These are phyloP conservation scores for Butorides virescens DNA, from an alignment of 2,113 vertebrate species.

Conservation along the genomic window DNA sequence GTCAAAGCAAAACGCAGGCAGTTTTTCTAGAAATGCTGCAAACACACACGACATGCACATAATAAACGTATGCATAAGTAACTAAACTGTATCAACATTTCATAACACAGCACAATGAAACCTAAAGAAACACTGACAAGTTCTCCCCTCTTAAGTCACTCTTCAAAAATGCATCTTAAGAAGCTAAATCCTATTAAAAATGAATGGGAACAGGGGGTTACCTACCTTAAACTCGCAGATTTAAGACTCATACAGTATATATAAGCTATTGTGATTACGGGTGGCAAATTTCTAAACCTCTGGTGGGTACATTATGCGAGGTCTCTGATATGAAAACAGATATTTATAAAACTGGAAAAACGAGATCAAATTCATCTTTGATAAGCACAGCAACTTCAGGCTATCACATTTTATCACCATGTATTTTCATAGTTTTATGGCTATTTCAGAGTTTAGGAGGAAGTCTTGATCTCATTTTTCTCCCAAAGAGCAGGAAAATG, in stretches of 20 bases:
- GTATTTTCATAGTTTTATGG: not conserved
- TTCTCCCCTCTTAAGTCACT: not conserved
- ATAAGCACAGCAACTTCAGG: not conserved
- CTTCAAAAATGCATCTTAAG: not conserved
- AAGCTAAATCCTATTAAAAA: not conserved
- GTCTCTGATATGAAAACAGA: not conserved
- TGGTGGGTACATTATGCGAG: not conserved
- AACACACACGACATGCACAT: not conserved
- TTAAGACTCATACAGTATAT: not conserved
- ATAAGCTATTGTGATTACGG: not conserved
- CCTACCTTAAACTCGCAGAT: not conserved
- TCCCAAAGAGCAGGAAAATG: not conserved
- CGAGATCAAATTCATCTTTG: not conserved
- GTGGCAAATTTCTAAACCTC: not conserved
- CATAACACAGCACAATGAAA: not conserved
- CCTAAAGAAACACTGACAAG: not conserved
- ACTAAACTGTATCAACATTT: not conserved
- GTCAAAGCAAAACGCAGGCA: not conserved
- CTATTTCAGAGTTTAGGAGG: not conserved
- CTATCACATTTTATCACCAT: not conserved
- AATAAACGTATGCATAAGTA: not conserved
- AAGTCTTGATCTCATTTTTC: not conserved
- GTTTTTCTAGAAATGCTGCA: not conserved
- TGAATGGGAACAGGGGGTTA: not conserved
- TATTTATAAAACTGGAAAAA: not conserved